Evolutionary conservation across 2,888 invertebrate species (phyloP), one percentile per base, ranked within the genome.

Genomic region (Hirtodrosophila duncani): DNA sequence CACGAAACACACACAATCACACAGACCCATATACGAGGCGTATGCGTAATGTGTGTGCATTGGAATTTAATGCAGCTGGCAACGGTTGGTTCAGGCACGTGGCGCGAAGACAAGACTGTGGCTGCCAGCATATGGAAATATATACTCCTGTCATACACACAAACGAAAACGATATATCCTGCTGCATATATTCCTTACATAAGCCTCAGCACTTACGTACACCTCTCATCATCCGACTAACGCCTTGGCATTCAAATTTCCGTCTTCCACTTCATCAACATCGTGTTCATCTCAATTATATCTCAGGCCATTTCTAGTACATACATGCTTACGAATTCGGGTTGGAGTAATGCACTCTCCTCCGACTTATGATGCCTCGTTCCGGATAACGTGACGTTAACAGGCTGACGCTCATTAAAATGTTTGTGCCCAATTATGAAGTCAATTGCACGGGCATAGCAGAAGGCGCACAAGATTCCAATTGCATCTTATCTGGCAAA

Each of bases 161-260:
- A 4, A 8, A 7, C 9, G 8, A 11, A 8, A 4, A 13, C 2
- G 29, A n/a, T n/a, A n/a, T 13, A 8, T 10, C 11, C 4, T 10
- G 20, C 16, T 16, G 21, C 21, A 29, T 44, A 50, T 59, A 37
- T 51, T 31, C 24, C 29, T 37, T 60, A 52, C 51, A 58, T 53
- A 63, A 62, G 48, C 56, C 57, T 57, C 57, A 57, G 48, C 41
- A 46, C n/a, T n/a, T n/a, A n/a, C n/a, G n/a, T n/a, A n/a, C n/a
- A n/a, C n/a, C n/a, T n/a, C n/a, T n/a, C n/a, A n/a, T n/a, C n/a
- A n/a, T n/a, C n/a, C n/a, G n/a, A n/a, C n/a, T n/a, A 51, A 45
- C 46, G 49, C 55, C 67, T 75, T 70, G 72, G 63, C 79, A 72
- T 75, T 79, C 63, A 65, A 78, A 72, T 72, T 75, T 75, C 71